phyloP scores from a whole-genome alignment of 2,888 invertebrate species.

The Sycophila texana region DNA sequence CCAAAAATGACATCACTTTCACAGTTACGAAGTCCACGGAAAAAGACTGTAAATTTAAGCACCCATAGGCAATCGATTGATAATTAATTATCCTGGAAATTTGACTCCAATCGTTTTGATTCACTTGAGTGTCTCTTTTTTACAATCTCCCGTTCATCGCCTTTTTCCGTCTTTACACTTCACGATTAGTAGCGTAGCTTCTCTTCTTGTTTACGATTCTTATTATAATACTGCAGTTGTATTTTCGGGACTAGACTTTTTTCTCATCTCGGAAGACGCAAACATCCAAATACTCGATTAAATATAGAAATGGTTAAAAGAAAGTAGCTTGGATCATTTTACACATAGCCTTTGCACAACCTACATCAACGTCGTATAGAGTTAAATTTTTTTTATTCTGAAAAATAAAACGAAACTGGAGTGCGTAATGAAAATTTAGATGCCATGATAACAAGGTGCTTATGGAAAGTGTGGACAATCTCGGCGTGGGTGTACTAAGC shows the following conservation, averaged over 20 bases:
- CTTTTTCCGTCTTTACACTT: not conserved
- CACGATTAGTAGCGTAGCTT: not conserved
- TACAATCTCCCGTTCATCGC: too few relatives aligned
- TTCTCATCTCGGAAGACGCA: not conserved
- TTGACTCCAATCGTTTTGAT: too few relatives aligned
- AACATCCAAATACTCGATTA: slow-evolving; percentile 28
- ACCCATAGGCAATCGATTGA: slow-evolving; percentile 60
- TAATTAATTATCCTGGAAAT: slow-evolving; percentile 62
- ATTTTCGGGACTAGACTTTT: slow-evolving; percentile 19
- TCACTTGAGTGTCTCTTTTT: too few relatives aligned
- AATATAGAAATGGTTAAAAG: not conserved
- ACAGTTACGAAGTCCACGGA: not conserved
- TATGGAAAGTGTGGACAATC: too few relatives aligned
- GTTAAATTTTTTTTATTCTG: too few relatives aligned
- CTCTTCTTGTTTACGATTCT: not conserved
- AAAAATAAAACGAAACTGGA: too few relatives aligned
- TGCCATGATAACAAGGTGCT: too few relatives aligned
- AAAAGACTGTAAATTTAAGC: slow-evolving; percentile 12
- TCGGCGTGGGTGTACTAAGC: too few relatives aligned
- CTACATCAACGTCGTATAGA: too few relatives aligned
- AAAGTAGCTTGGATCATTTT: too few relatives aligned
- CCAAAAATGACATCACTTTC: not conserved
- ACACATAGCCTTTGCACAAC: too few relatives aligned
- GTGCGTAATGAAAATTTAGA: too few relatives aligned
- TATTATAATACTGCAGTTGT: not conserved